Percentiles rank a stretch among this genome's conserved stretches.
Conservation (phyloP, 2,113 vertebrate genomes). For the Plectropomus leopardus region DNA sequence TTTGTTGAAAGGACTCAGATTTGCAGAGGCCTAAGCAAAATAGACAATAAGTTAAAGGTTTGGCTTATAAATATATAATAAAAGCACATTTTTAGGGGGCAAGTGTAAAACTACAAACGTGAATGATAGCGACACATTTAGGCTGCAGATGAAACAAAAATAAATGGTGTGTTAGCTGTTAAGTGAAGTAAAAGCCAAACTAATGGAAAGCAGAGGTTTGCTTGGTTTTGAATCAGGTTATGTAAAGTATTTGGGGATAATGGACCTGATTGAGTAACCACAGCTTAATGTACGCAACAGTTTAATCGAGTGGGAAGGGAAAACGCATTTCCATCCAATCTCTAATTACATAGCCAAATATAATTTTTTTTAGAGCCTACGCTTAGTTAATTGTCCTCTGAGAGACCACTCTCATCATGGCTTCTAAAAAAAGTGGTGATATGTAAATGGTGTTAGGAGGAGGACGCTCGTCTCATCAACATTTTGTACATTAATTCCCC, state of each 20-base stretch:
- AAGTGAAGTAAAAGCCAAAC: background rate
- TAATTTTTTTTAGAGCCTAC: conserved; percentile 34
- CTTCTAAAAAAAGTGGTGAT: background rate
- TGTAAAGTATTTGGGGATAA: conserved; percentile 49
- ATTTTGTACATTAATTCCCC: background rate
- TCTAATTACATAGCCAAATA: conserved; percentile 45
- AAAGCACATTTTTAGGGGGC: background rate
- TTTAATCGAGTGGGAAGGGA: conserved; percentile 40
- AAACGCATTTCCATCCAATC: conserved; percentile 48
- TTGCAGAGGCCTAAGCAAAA: conserved; percentile 6
- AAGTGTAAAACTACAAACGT: background rate
- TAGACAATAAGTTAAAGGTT: conserved; percentile 3
- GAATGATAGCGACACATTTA: background rate
- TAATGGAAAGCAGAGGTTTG: conserved; percentile 25
- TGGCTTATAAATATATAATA: conserved; percentile 13
- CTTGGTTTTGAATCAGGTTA: conserved; percentile 53
- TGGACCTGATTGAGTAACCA: conserved; percentile 44
- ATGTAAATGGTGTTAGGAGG: conserved; percentile 17
- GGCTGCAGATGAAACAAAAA: conserved; percentile 7
- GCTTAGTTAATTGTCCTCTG: conserved; percentile 46
- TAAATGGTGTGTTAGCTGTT: background rate
- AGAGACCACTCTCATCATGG: conserved; percentile 36
- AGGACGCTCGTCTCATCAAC: background rate
- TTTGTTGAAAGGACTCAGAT: conserved; percentile 52
- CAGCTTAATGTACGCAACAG: conserved; percentile 36